Base-by-base conservation (phyloP, 2,888 invertebrate genomes). In the Lasioglossum villosulum region DNA sequence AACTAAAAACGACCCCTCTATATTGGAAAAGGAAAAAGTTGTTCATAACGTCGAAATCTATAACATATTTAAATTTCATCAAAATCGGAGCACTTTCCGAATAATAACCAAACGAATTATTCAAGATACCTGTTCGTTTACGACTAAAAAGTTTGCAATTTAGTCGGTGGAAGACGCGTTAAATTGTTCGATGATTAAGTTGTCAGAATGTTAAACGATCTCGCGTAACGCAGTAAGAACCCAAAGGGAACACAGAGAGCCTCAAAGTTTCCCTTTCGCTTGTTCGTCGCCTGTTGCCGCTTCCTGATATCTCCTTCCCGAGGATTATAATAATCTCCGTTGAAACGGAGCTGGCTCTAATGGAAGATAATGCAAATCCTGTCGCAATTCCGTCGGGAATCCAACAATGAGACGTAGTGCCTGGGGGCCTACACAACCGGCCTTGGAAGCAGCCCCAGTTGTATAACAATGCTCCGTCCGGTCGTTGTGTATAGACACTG, bases 341-440 rank as follows among this genome's bases (percentile, higher is more conserved):
- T 79, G 82, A 88, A 75, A 80, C 90, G 63, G 77, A 68, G 77
- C 80, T 82, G 59, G 74, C 82, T 74, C 73, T 70, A 86, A 83
- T 83, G 86, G 84, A 79, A 85, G 90, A 90, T 89, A 86, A 87
- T 75, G 82, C 78, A 86, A 89, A 90, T 89, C 88, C 88, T 83
- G 71, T 74, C 86, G 84, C 88, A 83, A 88, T 86, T 82, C 76
- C 59, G 82, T 68, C 82, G 80, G 75, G 82, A 84, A 88, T 90
- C 81, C 88, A 81, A 89, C 89, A 89, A 89, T 90, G 90, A 90
- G 80, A 78, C 80, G 56, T 75, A 89, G 66, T 75, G 90, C 89
- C 89, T 77, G 74, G 75, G 90, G 89, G 80, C 75, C 63, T 76
- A 63, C 63, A 82, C 72, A 80, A 77, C 75, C 77, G 68, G 70